These are phyloP conservation scores for Scomber colias DNA, from an alignment of 2,113 vertebrate genomes.

Conservation along the genomic window DNA sequence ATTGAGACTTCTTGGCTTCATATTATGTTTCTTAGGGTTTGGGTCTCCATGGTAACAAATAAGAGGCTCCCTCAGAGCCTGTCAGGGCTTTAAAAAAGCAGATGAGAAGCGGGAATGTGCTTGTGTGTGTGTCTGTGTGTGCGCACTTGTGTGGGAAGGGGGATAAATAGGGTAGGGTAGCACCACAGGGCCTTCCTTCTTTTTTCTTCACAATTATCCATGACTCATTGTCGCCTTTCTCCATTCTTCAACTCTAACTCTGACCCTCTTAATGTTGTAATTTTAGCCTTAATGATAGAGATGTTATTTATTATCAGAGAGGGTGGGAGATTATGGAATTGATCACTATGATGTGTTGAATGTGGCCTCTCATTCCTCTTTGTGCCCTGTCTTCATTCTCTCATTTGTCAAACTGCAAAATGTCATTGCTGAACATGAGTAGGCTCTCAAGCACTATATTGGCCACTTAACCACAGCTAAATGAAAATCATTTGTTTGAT, in stretches of 20 bases:
- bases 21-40: slow-evolving; percentile 72
- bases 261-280: slow-evolving; percentile 44
- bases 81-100: slow-evolving; percentile 57
- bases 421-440: slow-evolving; percentile 43
- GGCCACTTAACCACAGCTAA: slow-evolving; percentile 23
- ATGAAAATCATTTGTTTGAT: slow-evolving; percentile 42
- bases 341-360: slow-evolving; percentile 35
- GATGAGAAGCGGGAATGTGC: slow-evolving; percentile 5
- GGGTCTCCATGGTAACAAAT: slow-evolving; percentile 80
- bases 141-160: slow-evolving; percentile 50
- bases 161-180: slow-evolving; percentile 62
- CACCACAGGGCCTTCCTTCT: slow-evolving; percentile 32
- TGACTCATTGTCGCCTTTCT: slow-evolving; percentile 49
- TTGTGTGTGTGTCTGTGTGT: slow-evolving; percentile 37
- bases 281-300: slow-evolving; percentile 47
- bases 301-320: slow-evolving; percentile 42
- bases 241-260: slow-evolving; percentile 42
- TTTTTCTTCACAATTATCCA: slow-evolving; percentile 38
- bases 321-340: slow-evolving; percentile 12
- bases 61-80: slow-evolving; percentile 72
- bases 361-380: slow-evolving; percentile 16
- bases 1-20: slow-evolving; percentile 68
- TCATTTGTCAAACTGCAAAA: slow-evolving; percentile 53
- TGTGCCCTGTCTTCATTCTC: slow-evolving; percentile 18
- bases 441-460: slow-evolving; percentile 27